Percentiles rank a stretch among this genome's conserved stretches.
These are phyloP conservation scores for Melanerpes formicivorus DNA, from an alignment of 2,113 vertebrate genomes.

Conservation along the genomic window DNA sequence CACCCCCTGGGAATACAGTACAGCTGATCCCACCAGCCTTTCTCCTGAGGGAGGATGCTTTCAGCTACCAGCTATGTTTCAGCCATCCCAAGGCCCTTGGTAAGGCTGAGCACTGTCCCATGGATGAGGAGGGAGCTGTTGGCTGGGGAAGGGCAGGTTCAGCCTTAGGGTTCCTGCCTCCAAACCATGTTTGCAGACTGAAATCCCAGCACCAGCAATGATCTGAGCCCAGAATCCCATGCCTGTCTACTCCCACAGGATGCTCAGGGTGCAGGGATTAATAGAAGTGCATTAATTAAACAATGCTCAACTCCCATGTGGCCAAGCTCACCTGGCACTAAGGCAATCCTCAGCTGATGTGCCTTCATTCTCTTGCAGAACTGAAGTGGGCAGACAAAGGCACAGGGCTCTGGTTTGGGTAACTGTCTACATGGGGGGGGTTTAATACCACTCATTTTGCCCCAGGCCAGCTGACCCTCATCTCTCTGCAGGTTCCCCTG, in stretches of 20 bases:
- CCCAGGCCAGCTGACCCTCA: not conserved
- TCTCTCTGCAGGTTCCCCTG: not conserved
- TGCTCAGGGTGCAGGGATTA: not conserved
- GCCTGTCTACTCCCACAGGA: not conserved
- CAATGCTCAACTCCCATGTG: not conserved
- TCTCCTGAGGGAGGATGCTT: not conserved
- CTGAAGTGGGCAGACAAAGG: not conserved
- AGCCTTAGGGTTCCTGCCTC: not conserved
- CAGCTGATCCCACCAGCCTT: not conserved
- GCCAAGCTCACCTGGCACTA: not conserved
- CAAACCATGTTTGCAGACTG: not conserved
- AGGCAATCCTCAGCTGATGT: not conserved
- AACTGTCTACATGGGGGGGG: rapidly evolving
- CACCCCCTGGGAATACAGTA: rapidly evolving
- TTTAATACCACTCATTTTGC: not conserved
- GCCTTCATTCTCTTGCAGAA: not conserved
- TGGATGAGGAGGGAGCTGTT: not conserved
- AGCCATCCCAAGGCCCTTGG: not conserved
- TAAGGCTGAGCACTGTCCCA: not conserved
- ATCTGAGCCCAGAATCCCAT: not conserved
- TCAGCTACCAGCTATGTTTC: not conserved
- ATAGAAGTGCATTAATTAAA: slow-evolving; percentile 40
- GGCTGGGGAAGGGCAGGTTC: not conserved
- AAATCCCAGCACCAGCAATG: not conserved
- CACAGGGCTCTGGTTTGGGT: not conserved